Evolutionary conservation across 53 echinoderm and acorn worm genomes (phyloP), one percentile per base, ranked within the genome.

Genomic region (Echinometra lucunter): DNA sequence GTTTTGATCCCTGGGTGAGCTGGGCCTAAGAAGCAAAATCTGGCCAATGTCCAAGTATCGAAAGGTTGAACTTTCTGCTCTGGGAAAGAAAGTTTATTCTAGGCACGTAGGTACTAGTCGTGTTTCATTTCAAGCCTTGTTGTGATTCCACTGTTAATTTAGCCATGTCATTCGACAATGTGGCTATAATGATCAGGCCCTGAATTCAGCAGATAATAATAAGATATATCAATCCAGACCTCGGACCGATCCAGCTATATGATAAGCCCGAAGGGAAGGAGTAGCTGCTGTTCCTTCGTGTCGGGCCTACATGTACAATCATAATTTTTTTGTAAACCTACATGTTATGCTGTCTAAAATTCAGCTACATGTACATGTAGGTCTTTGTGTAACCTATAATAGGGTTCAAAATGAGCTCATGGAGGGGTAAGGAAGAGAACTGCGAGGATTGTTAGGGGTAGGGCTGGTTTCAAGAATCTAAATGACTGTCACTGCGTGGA

Each of bases 21-120:
- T 42, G 38, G 16, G 42, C 42, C n/a, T 3, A 49, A 47, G 25
- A 13, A n/a, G 3, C 28, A 6, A 27, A 63, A 58, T 21, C 90
- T 90, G 90, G 90, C 57, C 21, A 23, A 9, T 12, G 49, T 57
- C 90, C 90, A 90, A 63, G 63, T 90, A 90, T 90, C 90, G 90
- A 38, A 90, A 63, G 88, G 90, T 23, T n/a, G 49, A 19, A 90
- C 85, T 85, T 85, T 85, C 85, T 28, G 45, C 53, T 81, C 18
- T 25, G n/a, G 2, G 34, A 82, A 49, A 28, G 85, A 85, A 85
- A 85, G 85, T 85, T 85, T 85, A 63, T 23, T 69, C 1, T 8
- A 69, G 30, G 30, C 69, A 69, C 30, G 13, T 12, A 69, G 28
- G 11, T 13, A 28, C 7, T 69, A 66, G 27, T 32, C 32, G 32